Evolutionary conservation across 2,113 vertebrate genomes (phyloP), one percentile per base, ranked within the genome.

Genomic region (Aplodontia rufa): DNA sequence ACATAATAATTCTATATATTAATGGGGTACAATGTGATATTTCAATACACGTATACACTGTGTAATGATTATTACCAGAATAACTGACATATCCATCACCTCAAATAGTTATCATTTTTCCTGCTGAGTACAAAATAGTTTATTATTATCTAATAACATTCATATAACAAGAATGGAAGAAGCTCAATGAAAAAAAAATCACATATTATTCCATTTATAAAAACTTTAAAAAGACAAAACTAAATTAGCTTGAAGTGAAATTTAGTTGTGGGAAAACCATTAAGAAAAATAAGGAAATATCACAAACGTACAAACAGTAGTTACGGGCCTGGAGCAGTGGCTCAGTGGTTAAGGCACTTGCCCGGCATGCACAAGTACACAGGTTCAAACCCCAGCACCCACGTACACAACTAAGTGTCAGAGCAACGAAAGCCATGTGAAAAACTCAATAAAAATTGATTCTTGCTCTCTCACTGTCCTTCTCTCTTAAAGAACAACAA

Each of bases 191-290:
- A n/a, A n/a, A 64, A 81, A 95, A 88, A 16, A 78, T n/a, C 22
- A 94, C 16, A 37, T 68, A 66, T 86, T 86, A 91, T 55, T 91
- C 30, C 68, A 78, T 40, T 71, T 89, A 90, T 19, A 66, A 47
- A 62, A 91, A 87, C 62, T 72, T 74, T 30, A 86, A 85, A 87
- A 94, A 88, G 58, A 87, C 74, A 85, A 89, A 87, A 81, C 45
- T 81, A 47, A 53, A 88, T 0, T 88, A 35, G 47, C 68, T 72
- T 91, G 78, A 45, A 95, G 91, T 78, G 47, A 89, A 81, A 91
- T 30, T 20, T 74, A 66, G 17, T 8, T 82, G 5, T 91, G 20
- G 81, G 74, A 81, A 95, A 91, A 86, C 81, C 60, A 74, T 58
- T 58, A 76, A 94, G 81, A 79, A 69, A 66, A 45, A 47, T 30